Conservation (phyloP, 2,797 vertebrate species). For the Rhadinocentrus ornatus region DNA sequence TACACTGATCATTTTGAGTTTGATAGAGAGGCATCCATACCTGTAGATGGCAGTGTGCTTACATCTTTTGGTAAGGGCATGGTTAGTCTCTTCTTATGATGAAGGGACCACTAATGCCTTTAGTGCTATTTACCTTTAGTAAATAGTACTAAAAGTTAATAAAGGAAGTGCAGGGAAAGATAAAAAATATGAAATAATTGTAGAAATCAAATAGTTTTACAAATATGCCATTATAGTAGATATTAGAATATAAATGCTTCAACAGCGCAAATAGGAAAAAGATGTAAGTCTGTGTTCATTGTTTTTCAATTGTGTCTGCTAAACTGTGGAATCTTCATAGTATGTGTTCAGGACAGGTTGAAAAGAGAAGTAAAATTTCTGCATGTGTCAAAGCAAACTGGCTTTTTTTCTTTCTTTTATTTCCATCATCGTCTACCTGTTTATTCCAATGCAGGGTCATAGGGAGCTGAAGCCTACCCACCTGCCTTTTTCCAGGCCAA, state of each 20-base stretch:
- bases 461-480: background rate
- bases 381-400: background rate
- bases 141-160: background rate
- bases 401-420: too few relatives aligned
- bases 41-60: slow-evolving; percentile 36
- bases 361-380: background rate
- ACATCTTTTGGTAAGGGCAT: slow-evolving; percentile 15
- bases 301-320: background rate
- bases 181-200: background rate
- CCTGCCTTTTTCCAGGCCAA: background rate
- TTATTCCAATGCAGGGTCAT: background rate
- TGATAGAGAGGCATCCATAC: background rate
- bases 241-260: too few relatives aligned
- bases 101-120: background rate
- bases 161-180: background rate
- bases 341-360: background rate
- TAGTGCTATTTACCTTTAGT: background rate
- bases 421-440: background rate
- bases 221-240: background rate
- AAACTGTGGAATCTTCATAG: background rate
- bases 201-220: background rate
- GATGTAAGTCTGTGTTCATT: background rate
- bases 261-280: background rate
- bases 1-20: background rate
- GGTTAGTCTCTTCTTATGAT: too few relatives aligned